These are phyloP conservation scores for Lepidochitona cinerea DNA, from an alignment of 2,888 invertebrate species.

Conservation along the genomic window DNA sequence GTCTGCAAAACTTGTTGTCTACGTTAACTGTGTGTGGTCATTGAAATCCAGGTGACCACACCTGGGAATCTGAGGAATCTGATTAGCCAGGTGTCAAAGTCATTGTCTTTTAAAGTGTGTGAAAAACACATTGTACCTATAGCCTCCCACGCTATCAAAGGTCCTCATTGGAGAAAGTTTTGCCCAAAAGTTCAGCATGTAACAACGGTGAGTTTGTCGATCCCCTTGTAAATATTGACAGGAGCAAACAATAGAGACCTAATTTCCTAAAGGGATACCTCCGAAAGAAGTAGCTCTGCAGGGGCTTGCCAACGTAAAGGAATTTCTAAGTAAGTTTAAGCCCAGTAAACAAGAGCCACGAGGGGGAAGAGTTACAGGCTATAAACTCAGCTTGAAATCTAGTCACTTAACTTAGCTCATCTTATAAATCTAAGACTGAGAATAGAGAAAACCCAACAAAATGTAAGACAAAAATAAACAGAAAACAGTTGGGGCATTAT, in stretches of 20 bases:
- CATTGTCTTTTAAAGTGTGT: too few species aligned
- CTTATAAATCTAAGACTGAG: neutral
- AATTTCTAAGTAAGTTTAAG: neutral
- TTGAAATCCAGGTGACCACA: too few species aligned
- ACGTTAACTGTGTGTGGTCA: too few species aligned
- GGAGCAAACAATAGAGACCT: slow-evolving; percentile 2
- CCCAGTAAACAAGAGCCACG: neutral
- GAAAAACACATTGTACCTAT: too few species aligned
- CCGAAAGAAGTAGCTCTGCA: neutral
- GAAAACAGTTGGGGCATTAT: neutral
- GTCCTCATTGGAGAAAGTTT: too few species aligned
- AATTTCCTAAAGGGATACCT: neutral
- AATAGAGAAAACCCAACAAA: neutral
- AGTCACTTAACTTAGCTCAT: slow-evolving; percentile 5
- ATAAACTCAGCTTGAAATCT: neutral
- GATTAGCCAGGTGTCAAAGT: too few species aligned
- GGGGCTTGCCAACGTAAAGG: neutral
- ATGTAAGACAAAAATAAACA: slow-evolving; percentile 7
- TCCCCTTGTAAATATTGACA: neutral
- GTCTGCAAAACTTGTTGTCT: too few species aligned
- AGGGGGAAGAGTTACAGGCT: neutral
- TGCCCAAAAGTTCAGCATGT: neutral
- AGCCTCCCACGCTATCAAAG: too few species aligned
- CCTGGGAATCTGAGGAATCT: too few species aligned
- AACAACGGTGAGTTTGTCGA: neutral